These are phyloP conservation scores for Osmerus eperlanus DNA, from an alignment of 2,113 vertebrate species.

Conservation along the genomic window DNA sequence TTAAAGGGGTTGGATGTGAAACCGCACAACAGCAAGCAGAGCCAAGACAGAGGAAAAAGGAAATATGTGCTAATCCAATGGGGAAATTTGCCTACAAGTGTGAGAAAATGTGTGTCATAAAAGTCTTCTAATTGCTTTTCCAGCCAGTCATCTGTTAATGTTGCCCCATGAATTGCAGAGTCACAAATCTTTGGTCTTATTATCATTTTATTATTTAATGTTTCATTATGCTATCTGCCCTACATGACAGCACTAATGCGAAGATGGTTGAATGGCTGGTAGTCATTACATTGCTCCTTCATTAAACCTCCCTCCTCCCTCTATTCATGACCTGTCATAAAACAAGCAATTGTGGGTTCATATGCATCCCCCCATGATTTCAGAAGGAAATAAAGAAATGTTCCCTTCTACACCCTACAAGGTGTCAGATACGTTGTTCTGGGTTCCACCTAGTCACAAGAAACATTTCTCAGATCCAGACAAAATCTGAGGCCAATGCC, in stretches of 20 bases:
- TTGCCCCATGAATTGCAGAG: slow-evolving; percentile 1
- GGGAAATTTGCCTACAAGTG: slow-evolving; percentile 4
- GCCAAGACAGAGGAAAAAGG: not conserved
- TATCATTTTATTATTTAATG: slow-evolving; percentile 6
- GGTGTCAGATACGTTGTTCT: not conserved
- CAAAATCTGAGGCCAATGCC: not conserved
- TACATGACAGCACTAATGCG: not conserved
- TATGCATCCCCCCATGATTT: not conserved
- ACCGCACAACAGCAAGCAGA: not conserved
- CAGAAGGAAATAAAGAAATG: not conserved
- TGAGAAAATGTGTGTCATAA: slow-evolving; percentile 2
- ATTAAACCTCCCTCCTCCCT: not conserved
- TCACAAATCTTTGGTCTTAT: slow-evolving; percentile 14
- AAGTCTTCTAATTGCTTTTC: slow-evolving; percentile 10
- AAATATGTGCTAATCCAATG: slow-evolving; percentile 5
- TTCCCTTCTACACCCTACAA: not conserved
- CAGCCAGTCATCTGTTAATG: slow-evolving; percentile 20
- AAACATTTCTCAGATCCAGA: not conserved
- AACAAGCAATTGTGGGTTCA: not conserved
- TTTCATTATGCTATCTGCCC: slow-evolving; percentile 11
- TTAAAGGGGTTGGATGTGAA: not conserved
- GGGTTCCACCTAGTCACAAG: not conserved
- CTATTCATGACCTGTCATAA: slow-evolving; percentile 1
- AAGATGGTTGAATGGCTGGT: not conserved
- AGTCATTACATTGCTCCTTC: slow-evolving; percentile 1